Conservation (phyloP, 1,140 invertebrate genomes). For the Lucilia sericata region DNA sequence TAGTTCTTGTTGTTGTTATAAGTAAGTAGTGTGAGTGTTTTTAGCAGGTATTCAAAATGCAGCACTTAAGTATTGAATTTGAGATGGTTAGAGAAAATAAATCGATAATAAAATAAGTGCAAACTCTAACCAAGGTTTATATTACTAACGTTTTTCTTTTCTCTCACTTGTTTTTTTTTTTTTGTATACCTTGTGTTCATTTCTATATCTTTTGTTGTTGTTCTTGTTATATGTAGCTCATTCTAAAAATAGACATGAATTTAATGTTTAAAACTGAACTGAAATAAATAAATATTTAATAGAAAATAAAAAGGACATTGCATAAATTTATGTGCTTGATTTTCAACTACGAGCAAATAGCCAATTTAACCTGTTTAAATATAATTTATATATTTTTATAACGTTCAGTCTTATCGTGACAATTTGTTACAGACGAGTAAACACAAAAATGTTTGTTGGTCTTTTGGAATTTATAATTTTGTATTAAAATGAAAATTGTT, state of each 20-base stretch:
- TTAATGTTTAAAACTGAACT: not conserved
- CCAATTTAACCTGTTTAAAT: not conserved
- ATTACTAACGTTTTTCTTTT: not conserved
- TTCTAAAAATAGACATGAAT: slow-evolving; percentile 5
- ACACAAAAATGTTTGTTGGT: not conserved
- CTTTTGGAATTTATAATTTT: not conserved
- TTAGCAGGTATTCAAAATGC: slow-evolving; percentile 13
- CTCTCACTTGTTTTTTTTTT: no score
- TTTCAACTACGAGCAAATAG: not conserved
- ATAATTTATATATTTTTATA: not conserved
- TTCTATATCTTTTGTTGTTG: no score
- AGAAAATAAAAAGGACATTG: not conserved
- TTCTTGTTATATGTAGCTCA: not conserved
- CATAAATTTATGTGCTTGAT: not conserved
- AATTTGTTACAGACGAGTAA: not conserved
- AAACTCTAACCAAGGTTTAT: not conserved
- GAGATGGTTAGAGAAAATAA: not conserved
- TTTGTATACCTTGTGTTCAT: no score
- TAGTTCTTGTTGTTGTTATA: not conserved
- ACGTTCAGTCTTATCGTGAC: not conserved
- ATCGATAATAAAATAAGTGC: slow-evolving; percentile 12
- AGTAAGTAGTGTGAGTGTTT: not conserved
- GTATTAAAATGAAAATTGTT: not conserved
- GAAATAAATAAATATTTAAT: not conserved
- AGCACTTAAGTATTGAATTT: not conserved